These are phyloP conservation scores for Ammodytes marinus DNA, from an alignment of 2,113 vertebrate species.

Conservation along the genomic window DNA sequence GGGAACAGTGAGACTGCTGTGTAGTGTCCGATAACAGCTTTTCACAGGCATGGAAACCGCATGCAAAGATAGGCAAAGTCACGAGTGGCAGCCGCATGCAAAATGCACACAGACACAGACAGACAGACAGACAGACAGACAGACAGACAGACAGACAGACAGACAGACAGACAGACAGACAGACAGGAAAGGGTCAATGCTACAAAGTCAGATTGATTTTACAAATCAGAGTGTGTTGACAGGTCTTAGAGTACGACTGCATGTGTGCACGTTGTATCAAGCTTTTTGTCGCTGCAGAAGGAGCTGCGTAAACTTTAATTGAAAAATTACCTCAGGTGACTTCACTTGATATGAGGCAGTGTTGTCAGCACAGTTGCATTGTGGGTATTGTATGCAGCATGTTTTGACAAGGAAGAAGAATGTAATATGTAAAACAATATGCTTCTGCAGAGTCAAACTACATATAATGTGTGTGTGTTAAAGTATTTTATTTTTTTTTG, in stretches of 20 bases:
- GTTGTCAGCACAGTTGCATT: not conserved
- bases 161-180: not conserved
- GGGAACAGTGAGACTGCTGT: constrained; percentile 79
- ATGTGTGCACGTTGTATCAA: too few relatives aligned
- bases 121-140: constrained; percentile 8
- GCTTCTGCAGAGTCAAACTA: not conserved
- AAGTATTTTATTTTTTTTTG: not conserved
- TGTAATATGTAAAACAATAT: not conserved
- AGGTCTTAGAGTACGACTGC: too few relatives aligned
- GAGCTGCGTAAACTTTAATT: too few relatives aligned
- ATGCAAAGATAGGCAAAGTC: constrained; percentile 42
- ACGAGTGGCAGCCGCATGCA: constrained; percentile 39
- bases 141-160: not conserved
- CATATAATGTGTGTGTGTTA: not conserved
- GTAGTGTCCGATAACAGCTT: constrained; percentile 79
- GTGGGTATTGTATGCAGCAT: not conserved
- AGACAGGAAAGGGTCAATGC: not conserved
- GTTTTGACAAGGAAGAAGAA: not conserved
- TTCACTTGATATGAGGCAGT: too few relatives aligned
- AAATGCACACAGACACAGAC: constrained; percentile 36
- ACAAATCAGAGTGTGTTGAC: too few relatives aligned
- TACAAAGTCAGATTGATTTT: too few relatives aligned
- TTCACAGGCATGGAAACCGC: constrained; percentile 60
- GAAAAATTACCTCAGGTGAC: too few relatives aligned
- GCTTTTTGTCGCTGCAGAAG: too few relatives aligned